Evolutionary conservation across 2,888 invertebrate species (phyloP), one percentile per base, ranked within the genome.

Genomic region (Criorhina ranunculi): DNA sequence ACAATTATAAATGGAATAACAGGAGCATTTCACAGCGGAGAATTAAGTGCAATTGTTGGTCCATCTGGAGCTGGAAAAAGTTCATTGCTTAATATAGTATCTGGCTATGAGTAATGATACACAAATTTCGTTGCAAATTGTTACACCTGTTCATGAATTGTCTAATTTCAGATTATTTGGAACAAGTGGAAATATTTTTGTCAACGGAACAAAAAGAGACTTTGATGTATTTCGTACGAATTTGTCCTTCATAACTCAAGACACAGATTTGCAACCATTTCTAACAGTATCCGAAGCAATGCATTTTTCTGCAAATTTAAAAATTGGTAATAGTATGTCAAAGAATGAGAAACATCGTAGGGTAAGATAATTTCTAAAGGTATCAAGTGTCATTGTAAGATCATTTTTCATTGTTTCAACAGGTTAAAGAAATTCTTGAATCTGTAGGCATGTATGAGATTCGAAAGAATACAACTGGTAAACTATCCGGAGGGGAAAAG

Each of bases 1-100:
- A 92, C 93, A 57, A 94, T 95, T 86, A 92, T 95, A 6, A 92
- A 93, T 79, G 93, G 93, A 8, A 90, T 95, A 1, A 94, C 93
- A 87, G 96, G 96, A 0, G 93, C 94, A 82, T 96, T 96, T 91
- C 93, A 93, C 87, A 94, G 95, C 0, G 96, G 96, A 1, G 95
- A 96, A 90, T 92, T 96, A 86, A 95, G 95, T 6, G 97, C 97
- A 66, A 96, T 98, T 88, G 95, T 98, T 94, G 98, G 98, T 29
- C 97, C 97, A 55, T 96, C 97, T 0, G 98, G 98, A 11, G 96
- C 96, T 8, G 96, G 98, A 73, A 98, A 98, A 92, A 96, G 96
- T 86, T 95, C 96, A 1, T 94, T 98, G 80, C 95, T 98, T 94
- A 96, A 98, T 91, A 95, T 98, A 88, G 93, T 98, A 86, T 95